A percentile compares a stretch with the other conserved stretches of the same genome.
phyloP scores from a whole-genome alignment of 23 tunicate species.

The Halocynthia aurantium region DNA sequence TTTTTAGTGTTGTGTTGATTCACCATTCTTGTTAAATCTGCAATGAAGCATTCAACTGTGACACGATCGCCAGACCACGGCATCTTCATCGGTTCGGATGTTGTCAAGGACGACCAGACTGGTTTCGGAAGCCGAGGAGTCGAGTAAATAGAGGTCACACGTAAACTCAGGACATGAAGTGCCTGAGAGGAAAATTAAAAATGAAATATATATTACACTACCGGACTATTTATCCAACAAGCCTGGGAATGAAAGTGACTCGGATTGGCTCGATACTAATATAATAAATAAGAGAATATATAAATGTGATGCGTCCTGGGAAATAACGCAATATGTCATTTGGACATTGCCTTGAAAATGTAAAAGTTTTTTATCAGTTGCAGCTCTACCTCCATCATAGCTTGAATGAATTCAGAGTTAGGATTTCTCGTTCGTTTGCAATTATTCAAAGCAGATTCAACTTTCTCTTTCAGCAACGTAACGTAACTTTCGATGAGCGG shows the following conservation, averaged over 20 bases:
- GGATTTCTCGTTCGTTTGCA: conserved; percentile 24
- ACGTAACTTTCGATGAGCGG: conserved; percentile 80
- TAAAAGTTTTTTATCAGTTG: too few species aligned
- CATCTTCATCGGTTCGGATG: conserved; percentile 2
- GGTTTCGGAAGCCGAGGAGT: conserved; percentile 64
- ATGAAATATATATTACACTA: not conserved
- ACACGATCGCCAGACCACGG: conserved; percentile 20
- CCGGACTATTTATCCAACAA: too few species aligned
- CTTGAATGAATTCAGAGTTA: conserved; percentile 33
- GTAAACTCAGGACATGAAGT: conserved; percentile 26
- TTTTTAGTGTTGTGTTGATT: conserved; percentile 52
- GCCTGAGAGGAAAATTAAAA: conserved; percentile 33
- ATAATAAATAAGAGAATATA: too few species aligned
- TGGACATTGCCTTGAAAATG: too few species aligned
- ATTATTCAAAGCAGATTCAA: conserved; percentile 37
- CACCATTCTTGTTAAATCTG: conserved; percentile 47
- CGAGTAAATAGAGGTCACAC: conserved; percentile 44
- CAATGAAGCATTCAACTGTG: conserved; percentile 47
- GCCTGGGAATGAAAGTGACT: too few species aligned
- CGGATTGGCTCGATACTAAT: too few species aligned
- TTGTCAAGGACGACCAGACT: conserved; percentile 55
- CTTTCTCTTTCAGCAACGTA: conserved; percentile 56
- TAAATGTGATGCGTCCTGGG: too few species aligned
- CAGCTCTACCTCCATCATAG: conserved; percentile 63
- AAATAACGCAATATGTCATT: too few species aligned